Evolutionary conservation across 2,888 invertebrate genomes (phyloP).

Genomic region (Neoitamus cyanurus): DNA sequence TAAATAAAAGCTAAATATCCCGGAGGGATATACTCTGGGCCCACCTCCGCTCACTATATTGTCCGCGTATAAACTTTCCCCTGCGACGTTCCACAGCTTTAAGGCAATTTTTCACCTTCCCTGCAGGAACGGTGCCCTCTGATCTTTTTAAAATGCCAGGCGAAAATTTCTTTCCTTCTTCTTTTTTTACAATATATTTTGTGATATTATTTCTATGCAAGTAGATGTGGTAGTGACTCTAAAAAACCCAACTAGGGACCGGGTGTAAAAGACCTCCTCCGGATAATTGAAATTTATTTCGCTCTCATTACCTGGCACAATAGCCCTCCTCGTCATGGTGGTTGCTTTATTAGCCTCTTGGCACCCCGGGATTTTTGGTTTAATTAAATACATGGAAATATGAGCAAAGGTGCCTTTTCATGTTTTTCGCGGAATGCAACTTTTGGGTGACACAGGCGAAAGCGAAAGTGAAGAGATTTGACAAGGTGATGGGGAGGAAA

Average conservation of each 20-base stretch:
- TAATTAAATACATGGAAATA: constrained; percentile 38
- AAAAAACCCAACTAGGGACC: background rate
- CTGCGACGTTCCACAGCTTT: background rate
- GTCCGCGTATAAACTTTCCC: constrained; percentile 29
- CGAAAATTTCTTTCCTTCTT: background rate
- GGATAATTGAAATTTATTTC: constrained; percentile 39
- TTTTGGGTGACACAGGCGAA: background rate
- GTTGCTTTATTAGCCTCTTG: constrained; percentile 36
- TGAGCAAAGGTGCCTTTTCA: constrained; percentile 20
- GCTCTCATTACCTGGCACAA: background rate
- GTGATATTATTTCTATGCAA: background rate
- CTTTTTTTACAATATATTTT: background rate
- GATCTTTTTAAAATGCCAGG: constrained; percentile 1
- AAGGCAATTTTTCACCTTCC: constrained; percentile 13
- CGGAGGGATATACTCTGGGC: constrained; percentile 44
- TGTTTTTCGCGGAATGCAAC: background rate
- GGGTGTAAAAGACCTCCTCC: background rate
- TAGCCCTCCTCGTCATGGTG: background rate
- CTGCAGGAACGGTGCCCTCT: background rate
- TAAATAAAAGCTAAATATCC: constrained; percentile 39
- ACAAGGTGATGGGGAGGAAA: background rate
- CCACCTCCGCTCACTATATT: background rate
- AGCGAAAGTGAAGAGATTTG: constrained; percentile 23
- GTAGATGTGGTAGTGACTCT: background rate
- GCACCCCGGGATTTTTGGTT: background rate